Percentiles rank a stretch among this genome's conserved stretches.
These are phyloP conservation scores for Drosophila yooni DNA, from an alignment of 2,888 invertebrate genomes.

Conservation along the genomic window DNA sequence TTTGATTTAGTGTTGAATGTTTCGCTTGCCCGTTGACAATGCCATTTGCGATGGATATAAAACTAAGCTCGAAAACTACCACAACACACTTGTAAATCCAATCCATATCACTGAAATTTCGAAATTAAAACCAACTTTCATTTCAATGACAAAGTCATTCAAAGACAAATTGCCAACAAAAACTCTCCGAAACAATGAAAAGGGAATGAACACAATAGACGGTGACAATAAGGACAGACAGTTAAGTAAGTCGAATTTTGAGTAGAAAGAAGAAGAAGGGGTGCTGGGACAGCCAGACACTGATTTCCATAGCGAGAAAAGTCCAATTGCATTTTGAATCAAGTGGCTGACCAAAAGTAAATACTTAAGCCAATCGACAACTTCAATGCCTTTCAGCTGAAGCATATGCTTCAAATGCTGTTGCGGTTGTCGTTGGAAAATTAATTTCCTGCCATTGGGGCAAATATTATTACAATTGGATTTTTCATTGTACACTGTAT, in stretches of 20 bases:
- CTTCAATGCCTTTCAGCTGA: conserved; percentile 1
- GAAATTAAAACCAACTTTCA: conserved; percentile 63
- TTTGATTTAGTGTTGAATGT: conserved; percentile 26
- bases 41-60: neutral
- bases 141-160: conserved; percentile 66
- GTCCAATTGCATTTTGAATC: neutral
- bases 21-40: neutral
- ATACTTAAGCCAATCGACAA: conserved; percentile 10
- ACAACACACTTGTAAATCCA: conserved; percentile 10
- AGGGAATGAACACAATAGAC: neutral
- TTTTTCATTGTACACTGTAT: conserved; percentile 5
- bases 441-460: conserved; percentile 54
- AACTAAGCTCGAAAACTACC: neutral
- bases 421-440: conserved; percentile 42
- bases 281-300: neutral
- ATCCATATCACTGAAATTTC: conserved; percentile 3
- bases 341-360: conserved; percentile 10
- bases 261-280: neutral
- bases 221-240: neutral
- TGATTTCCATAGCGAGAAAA: neutral
- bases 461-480: conserved; percentile 58
- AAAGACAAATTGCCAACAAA: conserved; percentile 58
- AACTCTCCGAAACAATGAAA: conserved; percentile 28
- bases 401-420: conserved; percentile 3
- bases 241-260: neutral